phyloP scores from a whole-genome alignment of 2,797 vertebrate species.

The Manis crassicaudata region DNA sequence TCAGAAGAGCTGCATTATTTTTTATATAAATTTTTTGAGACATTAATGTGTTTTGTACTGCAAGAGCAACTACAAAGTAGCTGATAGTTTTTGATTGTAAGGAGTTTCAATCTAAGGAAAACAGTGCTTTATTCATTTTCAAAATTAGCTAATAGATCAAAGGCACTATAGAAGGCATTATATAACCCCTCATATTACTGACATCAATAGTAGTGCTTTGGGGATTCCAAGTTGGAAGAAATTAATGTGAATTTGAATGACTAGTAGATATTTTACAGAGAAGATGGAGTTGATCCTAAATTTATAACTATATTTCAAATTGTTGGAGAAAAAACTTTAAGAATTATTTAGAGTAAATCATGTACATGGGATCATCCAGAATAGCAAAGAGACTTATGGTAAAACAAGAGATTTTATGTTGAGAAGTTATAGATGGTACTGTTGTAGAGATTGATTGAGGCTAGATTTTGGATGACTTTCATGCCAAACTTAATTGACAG shows the following conservation, averaged over 20 bases:
- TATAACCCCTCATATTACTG: background rate
- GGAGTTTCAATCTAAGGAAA: background rate
- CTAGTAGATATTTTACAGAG: background rate
- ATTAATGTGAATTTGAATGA: constrained; percentile 5
- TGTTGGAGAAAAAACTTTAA: background rate
- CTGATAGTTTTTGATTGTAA: background rate
- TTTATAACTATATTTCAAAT: background rate
- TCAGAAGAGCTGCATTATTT: background rate
- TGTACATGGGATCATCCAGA: background rate
- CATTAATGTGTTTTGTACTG: background rate
- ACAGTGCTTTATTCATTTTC: background rate
- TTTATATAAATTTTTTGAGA: background rate
- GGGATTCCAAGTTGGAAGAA: background rate
- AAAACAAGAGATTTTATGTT: background rate
- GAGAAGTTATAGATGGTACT: background rate
- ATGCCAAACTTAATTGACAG: background rate
- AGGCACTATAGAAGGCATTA: background rate
- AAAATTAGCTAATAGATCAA: background rate
- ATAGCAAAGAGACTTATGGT: background rate
- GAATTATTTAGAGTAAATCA: constrained; percentile 1
- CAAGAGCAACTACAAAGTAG: background rate
- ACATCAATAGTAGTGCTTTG: background rate
- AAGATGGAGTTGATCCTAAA: background rate
- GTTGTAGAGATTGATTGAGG: background rate
- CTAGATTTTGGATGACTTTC: constrained; percentile 2